These are phyloP conservation scores for Marisa cornuarietis DNA, from an alignment of 1,140 invertebrate genomes.

Conservation along the genomic window DNA sequence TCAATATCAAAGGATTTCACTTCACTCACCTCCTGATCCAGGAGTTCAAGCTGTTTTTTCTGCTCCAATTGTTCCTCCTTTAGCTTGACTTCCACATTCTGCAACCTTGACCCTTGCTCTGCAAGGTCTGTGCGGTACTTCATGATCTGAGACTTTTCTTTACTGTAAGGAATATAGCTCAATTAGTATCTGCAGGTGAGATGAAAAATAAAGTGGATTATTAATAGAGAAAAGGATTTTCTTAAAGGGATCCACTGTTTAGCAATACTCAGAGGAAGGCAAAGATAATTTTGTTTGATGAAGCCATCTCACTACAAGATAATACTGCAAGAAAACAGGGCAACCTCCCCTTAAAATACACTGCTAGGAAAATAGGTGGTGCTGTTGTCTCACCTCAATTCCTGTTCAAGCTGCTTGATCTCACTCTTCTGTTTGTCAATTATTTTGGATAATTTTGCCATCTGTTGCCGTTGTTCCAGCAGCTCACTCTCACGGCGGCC, in stretches of 20 bases:
- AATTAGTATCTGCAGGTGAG: background rate
- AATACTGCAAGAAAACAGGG: background rate
- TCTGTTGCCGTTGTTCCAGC: constrained; percentile 57
- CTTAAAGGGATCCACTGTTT: background rate
- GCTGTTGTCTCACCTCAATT: constrained; percentile 50
- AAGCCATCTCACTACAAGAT: background rate
- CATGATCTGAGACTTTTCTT: constrained; percentile 48
- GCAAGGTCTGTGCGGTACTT: constrained; percentile 49
- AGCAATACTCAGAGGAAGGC: background rate
- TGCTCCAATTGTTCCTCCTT: constrained; percentile 52
- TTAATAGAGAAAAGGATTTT: background rate
- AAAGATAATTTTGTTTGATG: background rate
- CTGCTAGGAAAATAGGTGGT: background rate
- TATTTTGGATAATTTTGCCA: constrained; percentile 64
- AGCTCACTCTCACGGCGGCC: constrained; percentile 55
- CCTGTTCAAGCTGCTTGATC: constrained; percentile 48
- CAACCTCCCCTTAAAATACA: background rate
- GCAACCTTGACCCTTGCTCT: constrained; percentile 38
- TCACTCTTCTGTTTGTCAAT: constrained; percentile 64
- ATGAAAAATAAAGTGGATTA: too few relatives aligned
- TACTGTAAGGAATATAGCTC: constrained; percentile 38
- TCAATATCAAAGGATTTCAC: background rate
- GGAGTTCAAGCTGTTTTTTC: constrained; percentile 55
- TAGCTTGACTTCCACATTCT: constrained; percentile 41
- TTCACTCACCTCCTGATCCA: constrained; percentile 57